Conservation (phyloP, 35 echinoderm and acorn worm genomes). For the Ophiothrix spiculata region DNA sequence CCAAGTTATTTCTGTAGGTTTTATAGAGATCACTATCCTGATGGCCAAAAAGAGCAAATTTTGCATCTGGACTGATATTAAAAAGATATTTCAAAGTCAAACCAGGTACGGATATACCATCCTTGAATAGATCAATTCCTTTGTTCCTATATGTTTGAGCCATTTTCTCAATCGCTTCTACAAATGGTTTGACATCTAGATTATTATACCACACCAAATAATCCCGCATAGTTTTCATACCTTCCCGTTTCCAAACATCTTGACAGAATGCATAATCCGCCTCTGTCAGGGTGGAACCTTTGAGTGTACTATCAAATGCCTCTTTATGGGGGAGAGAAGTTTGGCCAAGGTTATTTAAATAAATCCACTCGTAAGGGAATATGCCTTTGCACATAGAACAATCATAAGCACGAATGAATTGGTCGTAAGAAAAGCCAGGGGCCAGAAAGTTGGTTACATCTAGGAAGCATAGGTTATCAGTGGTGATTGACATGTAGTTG, state of each 20-base stretch:
- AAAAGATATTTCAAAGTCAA: constrained; percentile 34
- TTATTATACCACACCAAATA: constrained; percentile 56
- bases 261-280: constrained; percentile 29
- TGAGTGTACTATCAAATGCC: constrained; percentile 5
- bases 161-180: constrained; percentile 56
- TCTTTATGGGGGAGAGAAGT: constrained; percentile 22
- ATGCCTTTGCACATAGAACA: constrained; percentile 12
- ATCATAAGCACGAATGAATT: constrained; percentile 27
- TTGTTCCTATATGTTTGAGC: constrained; percentile 21
- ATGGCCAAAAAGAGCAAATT: not conserved
- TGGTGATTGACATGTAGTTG: constrained; percentile 12
- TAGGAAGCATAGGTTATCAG: constrained; percentile 5
- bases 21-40: constrained; percentile 8
- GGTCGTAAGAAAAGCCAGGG: constrained; percentile 23
- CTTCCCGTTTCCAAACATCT: constrained; percentile 23
- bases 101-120: constrained; percentile 44
- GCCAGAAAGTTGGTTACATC: constrained; percentile 44
- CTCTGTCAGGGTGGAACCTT: not conserved
- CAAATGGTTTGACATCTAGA: constrained; percentile 40
- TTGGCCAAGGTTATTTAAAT: constrained; percentile 23
- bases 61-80: constrained; percentile 23
- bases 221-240: constrained; percentile 38
- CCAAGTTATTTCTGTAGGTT: constrained; percentile 16
- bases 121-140: constrained; percentile 46
- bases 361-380: constrained; percentile 28